Evolutionary conservation across 1,140 invertebrate genomes (phyloP).

Genomic region (Chrysopa pallens): DNA sequence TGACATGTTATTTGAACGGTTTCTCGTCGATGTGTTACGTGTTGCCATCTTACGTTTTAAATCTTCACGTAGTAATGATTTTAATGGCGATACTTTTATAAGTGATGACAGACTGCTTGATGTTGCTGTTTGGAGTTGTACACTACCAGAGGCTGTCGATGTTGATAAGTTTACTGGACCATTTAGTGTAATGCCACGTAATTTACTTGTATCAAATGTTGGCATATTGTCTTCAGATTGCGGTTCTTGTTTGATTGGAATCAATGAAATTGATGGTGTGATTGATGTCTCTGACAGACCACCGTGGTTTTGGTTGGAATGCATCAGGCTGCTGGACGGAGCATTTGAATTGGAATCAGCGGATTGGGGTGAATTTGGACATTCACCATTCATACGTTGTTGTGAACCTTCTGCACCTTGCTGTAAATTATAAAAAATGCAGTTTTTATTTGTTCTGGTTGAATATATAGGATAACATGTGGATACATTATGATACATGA

Average conservation of each 20-base stretch:
- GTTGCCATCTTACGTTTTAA: slow-evolving; percentile 54
- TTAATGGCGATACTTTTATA: slow-evolving; percentile 65
- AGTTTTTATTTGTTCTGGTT: no score
- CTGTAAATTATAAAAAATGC: no score
- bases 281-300: slow-evolving; percentile 35
- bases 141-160: slow-evolving; percentile 13
- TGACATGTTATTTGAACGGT: slow-evolving; percentile 8
- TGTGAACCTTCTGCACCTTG: not conserved
- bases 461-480: no score
- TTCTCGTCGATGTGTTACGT: slow-evolving; percentile 22
- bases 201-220: slow-evolving; percentile 6
- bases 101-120: slow-evolving; percentile 42
- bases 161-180: slow-evolving; percentile 18
- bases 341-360: slow-evolving; percentile 56
- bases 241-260: slow-evolving; percentile 66
- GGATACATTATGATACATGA: no score
- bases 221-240: slow-evolving; percentile 15
- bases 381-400: slow-evolving; percentile 29
- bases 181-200: slow-evolving; percentile 12
- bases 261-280: slow-evolving; percentile 67
- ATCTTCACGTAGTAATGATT: slow-evolving; percentile 64
- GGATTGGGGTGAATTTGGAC: slow-evolving; percentile 53
- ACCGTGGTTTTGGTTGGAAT: slow-evolving; percentile 19
- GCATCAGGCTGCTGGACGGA: slow-evolving; percentile 41
- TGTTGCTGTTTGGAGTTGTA: slow-evolving; percentile 25